Evolutionary conservation across 2,888 invertebrate species (phyloP), one percentile per base, ranked within the genome.

Genomic region (Bombyx huttoni): DNA sequence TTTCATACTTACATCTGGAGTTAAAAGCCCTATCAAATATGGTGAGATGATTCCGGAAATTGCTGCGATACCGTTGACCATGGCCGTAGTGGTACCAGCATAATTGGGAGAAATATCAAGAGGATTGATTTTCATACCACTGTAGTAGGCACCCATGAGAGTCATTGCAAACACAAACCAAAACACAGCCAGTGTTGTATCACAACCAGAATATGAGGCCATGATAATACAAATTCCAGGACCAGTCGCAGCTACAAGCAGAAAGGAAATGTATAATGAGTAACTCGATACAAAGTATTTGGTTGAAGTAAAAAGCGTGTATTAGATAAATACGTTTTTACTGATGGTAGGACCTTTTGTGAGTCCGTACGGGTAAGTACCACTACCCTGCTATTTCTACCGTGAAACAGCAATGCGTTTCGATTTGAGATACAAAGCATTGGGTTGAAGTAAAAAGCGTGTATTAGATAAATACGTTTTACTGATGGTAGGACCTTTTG

Each of bases 131-230:
- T 92, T 91, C 89, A 92, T 90, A 34, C 91, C 91, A 54, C 92
- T 91, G 77, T 93, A 93, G 70, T 91, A 93, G 1, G 92, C 90
- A 0, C 93, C 93, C 92, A 93, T 93, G 14, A 92, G 89, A 0
- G 91, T 91, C 91, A 92, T 90, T 47, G 89, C 90, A n/a, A 90
- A 68, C 12, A 92, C 88, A 63, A 92, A 91, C 75, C 92, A 89
- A 52, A 91, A 84, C 0, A 92, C 89, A 9, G 89, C 70, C 7
- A 87, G 66, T 8, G 85, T 78, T 0, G 87, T 76, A 57, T 92
- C 81, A 58, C 92, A 92, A 13, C 91, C 92, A 0, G 91, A 90
- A 72, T 92, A 92, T 0, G 91, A 91, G 0, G 92, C 92, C 33
- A 89, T 70, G 49, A 92, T 79, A 49, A 92, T 90, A 62, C 91